Percentiles rank a stretch among this genome's conserved stretches.
Conservation (phyloP, 2,797 vertebrate genomes). For the Numenius phaeopus region DNA sequence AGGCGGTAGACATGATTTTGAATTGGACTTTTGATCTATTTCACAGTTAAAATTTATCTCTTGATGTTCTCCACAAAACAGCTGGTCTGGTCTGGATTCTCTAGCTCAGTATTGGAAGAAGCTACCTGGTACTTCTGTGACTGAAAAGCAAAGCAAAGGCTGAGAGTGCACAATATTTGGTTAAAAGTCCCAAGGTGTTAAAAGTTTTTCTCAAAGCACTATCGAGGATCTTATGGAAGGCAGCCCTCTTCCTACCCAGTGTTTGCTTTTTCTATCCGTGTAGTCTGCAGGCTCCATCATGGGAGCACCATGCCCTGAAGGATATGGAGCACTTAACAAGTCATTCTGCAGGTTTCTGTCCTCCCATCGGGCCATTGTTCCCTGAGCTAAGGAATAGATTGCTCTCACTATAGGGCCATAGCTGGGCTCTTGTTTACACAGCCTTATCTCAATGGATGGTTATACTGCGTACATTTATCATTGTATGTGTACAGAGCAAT, state of each 20-base stretch:
- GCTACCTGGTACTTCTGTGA: not conserved
- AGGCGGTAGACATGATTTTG: not conserved
- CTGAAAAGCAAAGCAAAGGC: not conserved
- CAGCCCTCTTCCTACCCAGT: not conserved
- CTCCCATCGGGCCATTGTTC: not conserved
- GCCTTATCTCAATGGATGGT: not conserved
- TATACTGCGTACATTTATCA: not conserved
- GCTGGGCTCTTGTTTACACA: not conserved
- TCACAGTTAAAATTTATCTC: not conserved
- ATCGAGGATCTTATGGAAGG: not conserved
- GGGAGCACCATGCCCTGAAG: not conserved
- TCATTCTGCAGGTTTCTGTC: slow-evolving; percentile 10
- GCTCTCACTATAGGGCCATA: not conserved
- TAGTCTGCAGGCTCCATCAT: not conserved
- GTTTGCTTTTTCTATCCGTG: not conserved
- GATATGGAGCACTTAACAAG: not conserved
- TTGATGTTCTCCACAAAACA: not conserved
- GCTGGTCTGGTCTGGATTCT: not conserved
- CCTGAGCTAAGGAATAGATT: not conserved
- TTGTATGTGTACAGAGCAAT: not conserved
- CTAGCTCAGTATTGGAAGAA: not conserved
- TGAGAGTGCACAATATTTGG: not conserved
- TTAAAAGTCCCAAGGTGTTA: not conserved
- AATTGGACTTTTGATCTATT: not conserved
- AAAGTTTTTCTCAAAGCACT: not conserved